Evolutionary conservation across 2,888 invertebrate genomes (phyloP).

Genomic region (Dryobotodes eremita): DNA sequence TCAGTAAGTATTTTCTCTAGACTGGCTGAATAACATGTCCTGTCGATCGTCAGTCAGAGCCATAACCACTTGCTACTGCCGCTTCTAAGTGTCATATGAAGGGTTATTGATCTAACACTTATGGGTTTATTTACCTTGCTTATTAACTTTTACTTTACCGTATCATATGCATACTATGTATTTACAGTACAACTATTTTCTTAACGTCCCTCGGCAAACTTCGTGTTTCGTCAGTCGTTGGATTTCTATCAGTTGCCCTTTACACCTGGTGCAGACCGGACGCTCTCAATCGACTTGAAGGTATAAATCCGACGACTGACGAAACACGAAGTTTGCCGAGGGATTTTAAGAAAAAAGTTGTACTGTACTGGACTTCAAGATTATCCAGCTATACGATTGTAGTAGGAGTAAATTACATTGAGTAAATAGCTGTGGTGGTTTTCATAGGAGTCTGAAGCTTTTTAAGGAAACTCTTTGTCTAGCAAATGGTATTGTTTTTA

Average conservation of each 20-base stretch:
- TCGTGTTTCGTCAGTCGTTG: no score
- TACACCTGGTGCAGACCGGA: no score
- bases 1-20: slow-evolving; percentile 10
- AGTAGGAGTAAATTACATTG: not conserved
- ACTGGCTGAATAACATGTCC: not conserved
- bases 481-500: no score
- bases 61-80: not conserved
- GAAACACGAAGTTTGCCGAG: no score
- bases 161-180: not conserved
- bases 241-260: no score
- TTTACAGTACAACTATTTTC: not conserved
- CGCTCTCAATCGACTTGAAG: no score
- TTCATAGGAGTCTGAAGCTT: no score
- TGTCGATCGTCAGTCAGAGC: not conserved
- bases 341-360: no score
- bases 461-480: no score
- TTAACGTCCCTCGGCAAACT: no score
- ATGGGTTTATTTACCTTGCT: slow-evolving; percentile 39
- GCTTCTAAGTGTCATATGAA: not conserved
- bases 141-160: slow-evolving; percentile 38
- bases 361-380: not conserved
- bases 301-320: no score
- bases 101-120: slow-evolving; percentile 34
- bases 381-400: not conserved
- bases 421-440: no score